Evolutionary conservation across 2,888 invertebrate species (phyloP).

Genomic region (Macrophya annulata): DNA sequence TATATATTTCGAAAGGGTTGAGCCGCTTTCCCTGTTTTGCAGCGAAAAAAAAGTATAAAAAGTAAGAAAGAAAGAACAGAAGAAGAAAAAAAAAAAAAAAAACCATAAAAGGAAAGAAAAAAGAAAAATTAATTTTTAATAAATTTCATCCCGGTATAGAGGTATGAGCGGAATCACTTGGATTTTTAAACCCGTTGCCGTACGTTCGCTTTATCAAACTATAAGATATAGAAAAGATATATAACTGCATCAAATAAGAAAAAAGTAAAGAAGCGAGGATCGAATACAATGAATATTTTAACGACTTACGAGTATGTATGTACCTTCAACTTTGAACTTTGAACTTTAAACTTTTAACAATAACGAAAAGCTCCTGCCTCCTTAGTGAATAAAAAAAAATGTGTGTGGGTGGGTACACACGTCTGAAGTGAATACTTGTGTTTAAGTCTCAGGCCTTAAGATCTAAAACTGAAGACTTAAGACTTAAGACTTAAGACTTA

Average conservation of each 20-base stretch:
- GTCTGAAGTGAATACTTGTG: too few relatives aligned
- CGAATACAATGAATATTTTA: conserved; percentile 13
- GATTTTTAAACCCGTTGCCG: neutral
- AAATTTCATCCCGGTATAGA: neutral
- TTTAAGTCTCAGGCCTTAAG: too few relatives aligned
- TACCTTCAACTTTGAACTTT: conserved; percentile 15
- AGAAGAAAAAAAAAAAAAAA: neutral
- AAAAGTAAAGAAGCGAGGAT: neutral
- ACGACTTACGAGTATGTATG: neutral
- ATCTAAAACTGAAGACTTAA: too few relatives aligned
- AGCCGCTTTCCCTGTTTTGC: neutral
- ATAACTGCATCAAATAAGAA: neutral
- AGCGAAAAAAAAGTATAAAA: neutral
- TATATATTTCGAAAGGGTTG: neutral
- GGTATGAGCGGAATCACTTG: neutral
- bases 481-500: too few relatives aligned
- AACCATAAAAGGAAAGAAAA: neutral
- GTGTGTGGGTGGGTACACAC: too few relatives aligned
- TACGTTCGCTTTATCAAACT: neutral
- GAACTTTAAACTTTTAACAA: neutral
- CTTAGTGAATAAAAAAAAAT: too few relatives aligned
- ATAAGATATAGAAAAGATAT: neutral
- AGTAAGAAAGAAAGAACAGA: neutral
- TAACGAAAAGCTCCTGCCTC: neutral
- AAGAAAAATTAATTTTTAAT: neutral